Percentiles rank a stretch among this genome's conserved stretches.
Evolutionary conservation across 1,140 invertebrate genomes (phyloP).

Genomic region (Eulimnadia texana): DNA sequence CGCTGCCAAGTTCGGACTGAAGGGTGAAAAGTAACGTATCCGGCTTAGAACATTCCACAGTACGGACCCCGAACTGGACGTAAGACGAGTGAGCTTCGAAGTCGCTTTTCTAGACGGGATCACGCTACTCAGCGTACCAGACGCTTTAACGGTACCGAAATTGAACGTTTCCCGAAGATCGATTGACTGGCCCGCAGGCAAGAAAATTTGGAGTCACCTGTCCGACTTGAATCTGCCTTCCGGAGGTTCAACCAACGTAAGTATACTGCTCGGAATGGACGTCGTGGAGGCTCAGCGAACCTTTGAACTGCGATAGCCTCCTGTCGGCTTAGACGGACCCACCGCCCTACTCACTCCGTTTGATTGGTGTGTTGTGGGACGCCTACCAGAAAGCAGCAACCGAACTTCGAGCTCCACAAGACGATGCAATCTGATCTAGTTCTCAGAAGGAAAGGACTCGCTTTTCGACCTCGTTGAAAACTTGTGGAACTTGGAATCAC

Average conservation of each 20-base stretch:
- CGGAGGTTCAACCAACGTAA: background rate
- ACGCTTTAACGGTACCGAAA: background rate
- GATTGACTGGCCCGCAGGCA: background rate
- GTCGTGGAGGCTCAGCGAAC: background rate
- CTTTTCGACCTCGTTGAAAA: background rate
- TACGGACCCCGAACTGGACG: background rate
- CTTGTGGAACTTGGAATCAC: conserved; percentile 2
- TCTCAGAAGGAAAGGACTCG: background rate
- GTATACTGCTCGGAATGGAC: background rate
- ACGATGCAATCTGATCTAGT: background rate
- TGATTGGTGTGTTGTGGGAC: conserved; percentile 4
- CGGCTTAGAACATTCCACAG: conserved; percentile 5
- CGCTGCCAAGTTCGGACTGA: background rate
- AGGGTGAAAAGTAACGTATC: background rate
- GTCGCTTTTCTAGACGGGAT: background rate
- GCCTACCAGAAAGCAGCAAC: background rate
- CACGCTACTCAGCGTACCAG: background rate
- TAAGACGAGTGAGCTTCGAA: background rate
- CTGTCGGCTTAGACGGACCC: background rate
- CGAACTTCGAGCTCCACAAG: no score
- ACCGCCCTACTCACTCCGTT: conserved; percentile 1
- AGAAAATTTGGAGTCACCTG: background rate
- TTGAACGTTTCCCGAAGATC: background rate
- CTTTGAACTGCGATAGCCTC: background rate
- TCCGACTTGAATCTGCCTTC: background rate